Conservation (phyloP, 1,140 invertebrate species). For the Stenopsyche tienmushanensis region DNA sequence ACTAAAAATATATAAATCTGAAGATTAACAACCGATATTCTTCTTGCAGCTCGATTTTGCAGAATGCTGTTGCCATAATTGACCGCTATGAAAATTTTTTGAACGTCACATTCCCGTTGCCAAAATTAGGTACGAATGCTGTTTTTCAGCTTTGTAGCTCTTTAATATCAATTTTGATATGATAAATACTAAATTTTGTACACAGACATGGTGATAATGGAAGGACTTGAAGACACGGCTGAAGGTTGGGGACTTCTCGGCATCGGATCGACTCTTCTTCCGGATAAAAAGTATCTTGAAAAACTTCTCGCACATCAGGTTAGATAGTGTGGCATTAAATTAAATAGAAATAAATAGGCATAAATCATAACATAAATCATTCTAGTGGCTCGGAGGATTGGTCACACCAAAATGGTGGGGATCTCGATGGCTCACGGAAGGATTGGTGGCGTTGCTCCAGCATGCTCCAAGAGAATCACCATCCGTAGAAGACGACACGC, state of each 20-base stretch:
- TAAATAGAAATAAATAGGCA: too few species aligned
- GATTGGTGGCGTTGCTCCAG: slow-evolving; percentile 50
- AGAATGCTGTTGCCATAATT: slow-evolving; percentile 36
- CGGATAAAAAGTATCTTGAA: slow-evolving; percentile 36
- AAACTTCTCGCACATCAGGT: slow-evolving; percentile 39
- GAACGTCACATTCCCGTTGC: slow-evolving; percentile 36
- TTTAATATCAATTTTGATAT: too few species aligned
- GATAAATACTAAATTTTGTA: slow-evolving; percentile 1
- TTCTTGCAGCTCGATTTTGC: too few species aligned
- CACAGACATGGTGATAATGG: slow-evolving; percentile 41
- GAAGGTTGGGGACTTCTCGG: slow-evolving; percentile 39
- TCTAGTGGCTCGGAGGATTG: slow-evolving; percentile 53
- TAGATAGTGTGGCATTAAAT: too few species aligned
- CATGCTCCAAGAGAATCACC: slow-evolving; percentile 22
- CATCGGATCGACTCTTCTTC: slow-evolving; percentile 32
- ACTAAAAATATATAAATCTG: too few species aligned
- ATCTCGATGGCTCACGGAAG: slow-evolving; percentile 54
- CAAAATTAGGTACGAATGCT: slow-evolving; percentile 34
- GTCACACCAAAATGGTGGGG: slow-evolving; percentile 56
- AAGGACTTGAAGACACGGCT: slow-evolving; percentile 36
- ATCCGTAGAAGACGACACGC: slow-evolving; percentile 25
- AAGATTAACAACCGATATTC: too few species aligned
- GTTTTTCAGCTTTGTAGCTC: too few species aligned
- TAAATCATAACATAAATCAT: slow-evolving; percentile 3
- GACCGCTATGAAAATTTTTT: slow-evolving; percentile 38